phyloP scores from a whole-genome alignment of 30 jellyfish, hydroid and myxozoan species.

The Hydractinia symbiolongicarpus region DNA sequence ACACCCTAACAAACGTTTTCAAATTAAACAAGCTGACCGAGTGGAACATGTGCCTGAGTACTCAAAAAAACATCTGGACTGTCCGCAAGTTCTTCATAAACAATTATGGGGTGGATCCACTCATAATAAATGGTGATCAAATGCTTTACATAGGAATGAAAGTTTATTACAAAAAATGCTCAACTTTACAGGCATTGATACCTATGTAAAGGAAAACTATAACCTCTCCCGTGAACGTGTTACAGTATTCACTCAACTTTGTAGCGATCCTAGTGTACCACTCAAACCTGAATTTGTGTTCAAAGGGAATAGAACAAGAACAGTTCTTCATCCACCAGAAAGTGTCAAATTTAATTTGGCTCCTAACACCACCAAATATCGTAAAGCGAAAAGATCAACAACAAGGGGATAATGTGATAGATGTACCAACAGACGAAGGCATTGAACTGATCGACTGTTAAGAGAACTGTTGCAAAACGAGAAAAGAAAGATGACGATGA shows the following conservation, averaged over 20 bases:
- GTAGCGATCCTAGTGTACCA: slow-evolving; percentile 20
- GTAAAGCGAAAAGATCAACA: slow-evolving; percentile 9
- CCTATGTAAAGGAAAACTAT: slow-evolving; percentile 36
- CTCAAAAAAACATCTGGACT: slow-evolving; percentile 45
- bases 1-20: slow-evolving; percentile 57
- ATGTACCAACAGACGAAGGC: too few species aligned
- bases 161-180: slow-evolving; percentile 28
- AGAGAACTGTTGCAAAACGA: too few species aligned
- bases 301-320: slow-evolving; percentile 34
- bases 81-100: slow-evolving; percentile 46
- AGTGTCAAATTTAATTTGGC: slow-evolving; percentile 36
- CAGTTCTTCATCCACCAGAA: slow-evolving; percentile 23
- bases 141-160: slow-evolving; percentile 20
- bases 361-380: slow-evolving; percentile 32
- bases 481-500: too few species aligned
- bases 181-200: slow-evolving; percentile 27
- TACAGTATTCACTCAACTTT: slow-evolving; percentile 33
- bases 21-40: slow-evolving; percentile 48
- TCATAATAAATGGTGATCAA: slow-evolving; percentile 54
- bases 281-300: slow-evolving; percentile 31
- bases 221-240: slow-evolving; percentile 8
- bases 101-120: slow-evolving; percentile 67
- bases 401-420: too few species aligned
- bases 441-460: too few species aligned
- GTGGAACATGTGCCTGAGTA: slow-evolving; percentile 41